Evolutionary conservation across 1,140 invertebrate species (phyloP), one percentile per base, ranked within the genome.

Genomic region (Pogonus chalceus): DNA sequence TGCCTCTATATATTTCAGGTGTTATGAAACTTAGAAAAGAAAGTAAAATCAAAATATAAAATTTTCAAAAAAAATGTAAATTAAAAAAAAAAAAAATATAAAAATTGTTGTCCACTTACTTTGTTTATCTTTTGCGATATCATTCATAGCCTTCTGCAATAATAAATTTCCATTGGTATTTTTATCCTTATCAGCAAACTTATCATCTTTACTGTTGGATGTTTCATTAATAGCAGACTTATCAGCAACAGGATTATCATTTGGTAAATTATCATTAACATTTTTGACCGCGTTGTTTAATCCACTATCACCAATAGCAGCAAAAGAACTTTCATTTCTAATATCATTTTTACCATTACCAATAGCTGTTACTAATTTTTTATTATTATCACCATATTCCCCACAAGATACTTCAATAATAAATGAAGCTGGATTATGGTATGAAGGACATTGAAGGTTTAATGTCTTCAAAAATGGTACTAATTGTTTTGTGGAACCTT

Each of bases 391-490:
- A 0, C 94, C 94, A 68, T 96, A 94, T 70, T 96, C 93, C 0
- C 93, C 93, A 65, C 90, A 92, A 0, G 93, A 90, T 0, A 96
- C 90, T 69, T 96, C 92, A 73, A 96, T 95, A 52, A 94, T 87
- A 76, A 93, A 97, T 56, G 94, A 96, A 10, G 94, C 92, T 16
- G 94, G 93, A 74, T 98, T 98, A 71, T 97, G 93, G 69, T 97
- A 98, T 20, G 88, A 84, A 0, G 94, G 95, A 68, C 93, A 97
- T 60, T 89, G 84, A 14, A 97, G 77, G 23, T 80, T 82, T 43
- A 92, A 79, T 14, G 81, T 84, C 21, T 81, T 79, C 16, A 96
- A 75, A 72, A 94, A 96, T 31, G 93, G 90, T 35, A 98, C 86
- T 48, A 97, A 71, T 59, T 88, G 81, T 51, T 78, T 80, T 0